Conservation (phyloP, 1,140 invertebrate genomes). For the Conopomorpha cramerella region DNA sequence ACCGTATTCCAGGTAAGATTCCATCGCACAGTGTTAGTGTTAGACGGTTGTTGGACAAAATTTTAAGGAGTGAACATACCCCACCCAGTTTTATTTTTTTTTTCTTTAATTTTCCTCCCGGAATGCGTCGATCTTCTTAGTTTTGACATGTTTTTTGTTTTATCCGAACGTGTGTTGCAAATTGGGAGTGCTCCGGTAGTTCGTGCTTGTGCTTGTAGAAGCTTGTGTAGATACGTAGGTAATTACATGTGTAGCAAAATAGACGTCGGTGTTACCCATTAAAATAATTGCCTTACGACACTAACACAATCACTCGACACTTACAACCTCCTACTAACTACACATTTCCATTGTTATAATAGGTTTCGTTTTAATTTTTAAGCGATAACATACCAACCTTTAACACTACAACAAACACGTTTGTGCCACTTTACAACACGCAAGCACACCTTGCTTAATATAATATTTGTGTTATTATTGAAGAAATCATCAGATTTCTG, state of each 20-base stretch:
- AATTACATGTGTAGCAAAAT: slow-evolving; percentile 52
- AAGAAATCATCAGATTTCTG: slow-evolving; percentile 26
- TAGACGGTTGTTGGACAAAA: no score
- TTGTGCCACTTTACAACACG: slow-evolving; percentile 45
- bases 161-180: no score
- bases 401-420: slow-evolving; percentile 28
- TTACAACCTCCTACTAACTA: slow-evolving; percentile 45
- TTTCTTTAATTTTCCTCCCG: no score
- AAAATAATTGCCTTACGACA: slow-evolving; percentile 41
- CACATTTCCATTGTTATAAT: slow-evolving; percentile 34
- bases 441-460: slow-evolving; percentile 59
- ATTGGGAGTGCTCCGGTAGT: slow-evolving; percentile 31
- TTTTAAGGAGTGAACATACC: no score
- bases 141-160: no score
- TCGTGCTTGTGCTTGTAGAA: no score
- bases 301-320: slow-evolving; percentile 41
- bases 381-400: slow-evolving; percentile 21
- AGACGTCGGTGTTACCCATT: slow-evolving; percentile 46
- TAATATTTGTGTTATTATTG: slow-evolving; percentile 55
- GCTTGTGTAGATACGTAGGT: no score
- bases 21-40: slow-evolving; percentile 21
- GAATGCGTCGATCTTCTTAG: no score
- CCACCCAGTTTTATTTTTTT: no score
- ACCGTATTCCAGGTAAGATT: slow-evolving; percentile 94
- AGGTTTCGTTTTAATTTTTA: slow-evolving; percentile 21